Evolutionary conservation across 2,797 vertebrate genomes (phyloP).

Genomic region (Mus minutoides): DNA sequence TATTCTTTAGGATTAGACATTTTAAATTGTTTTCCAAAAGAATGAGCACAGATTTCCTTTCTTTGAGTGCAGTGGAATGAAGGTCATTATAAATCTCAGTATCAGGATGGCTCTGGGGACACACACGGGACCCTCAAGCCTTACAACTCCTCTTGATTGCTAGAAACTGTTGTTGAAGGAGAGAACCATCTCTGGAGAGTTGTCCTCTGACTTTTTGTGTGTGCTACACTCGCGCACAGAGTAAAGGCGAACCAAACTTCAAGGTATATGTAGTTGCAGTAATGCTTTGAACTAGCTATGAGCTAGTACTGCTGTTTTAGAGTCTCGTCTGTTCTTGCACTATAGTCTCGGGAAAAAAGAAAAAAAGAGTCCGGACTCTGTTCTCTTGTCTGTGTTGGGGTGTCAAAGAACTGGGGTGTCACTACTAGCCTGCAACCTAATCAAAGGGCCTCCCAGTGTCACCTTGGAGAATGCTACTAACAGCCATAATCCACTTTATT

Average conservation of each 20-base stretch:
- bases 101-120: background rate
- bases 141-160: background rate
- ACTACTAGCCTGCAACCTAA: background rate
- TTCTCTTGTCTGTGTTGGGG: background rate
- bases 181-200: background rate
- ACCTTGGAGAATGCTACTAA: background rate
- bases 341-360: background rate
- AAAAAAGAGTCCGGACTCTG: background rate
- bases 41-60: slow-evolving; percentile 36
- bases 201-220: background rate
- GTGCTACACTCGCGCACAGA: no score
- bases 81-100: background rate
- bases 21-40: slow-evolving; percentile 54
- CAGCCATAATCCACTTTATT: background rate
- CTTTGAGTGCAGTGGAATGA: background rate
- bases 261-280: background rate
- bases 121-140: background rate
- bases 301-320: background rate
- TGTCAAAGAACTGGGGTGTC: background rate
- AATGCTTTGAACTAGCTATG: background rate
- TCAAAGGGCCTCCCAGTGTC: background rate
- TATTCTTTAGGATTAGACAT: slow-evolving; percentile 63
- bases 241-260: background rate
- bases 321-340: slow-evolving; percentile 7
- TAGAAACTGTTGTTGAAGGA: background rate